Conservation (phyloP, 2,113 vertebrate species). For the Scalopus aquaticus region DNA sequence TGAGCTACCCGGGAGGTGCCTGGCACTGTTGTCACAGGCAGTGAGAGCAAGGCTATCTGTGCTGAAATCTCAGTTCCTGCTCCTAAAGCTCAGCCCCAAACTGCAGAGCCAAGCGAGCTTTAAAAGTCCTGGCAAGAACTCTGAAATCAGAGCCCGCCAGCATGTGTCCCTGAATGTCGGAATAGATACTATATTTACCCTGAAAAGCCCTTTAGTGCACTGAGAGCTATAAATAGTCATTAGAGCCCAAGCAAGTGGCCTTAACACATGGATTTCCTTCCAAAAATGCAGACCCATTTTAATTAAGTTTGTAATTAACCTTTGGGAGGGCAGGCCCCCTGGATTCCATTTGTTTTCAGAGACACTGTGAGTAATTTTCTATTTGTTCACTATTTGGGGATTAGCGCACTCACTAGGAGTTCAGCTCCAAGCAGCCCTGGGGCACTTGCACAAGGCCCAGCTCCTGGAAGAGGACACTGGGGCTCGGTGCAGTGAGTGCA, state of each 20-base stretch:
- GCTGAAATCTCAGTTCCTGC: conserved; percentile 5
- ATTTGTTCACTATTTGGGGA: conserved; percentile 9
- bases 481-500: background rate
- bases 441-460: background rate
- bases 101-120: conserved; percentile 26
- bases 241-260: conserved; percentile 66
- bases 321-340: conserved; percentile 20
- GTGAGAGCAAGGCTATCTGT: background rate
- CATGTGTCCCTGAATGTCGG: conserved; percentile 72
- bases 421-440: background rate
- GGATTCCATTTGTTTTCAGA: conserved; percentile 33
- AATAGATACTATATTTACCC: conserved; percentile 85
- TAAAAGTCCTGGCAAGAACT: conserved; percentile 18
- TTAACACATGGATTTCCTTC: conserved; percentile 64
- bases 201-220: conserved; percentile 63
- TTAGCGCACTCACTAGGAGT: background rate
- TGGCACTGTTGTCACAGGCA: background rate
- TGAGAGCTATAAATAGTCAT: conserved; percentile 78
- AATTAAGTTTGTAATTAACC: conserved; percentile 58
- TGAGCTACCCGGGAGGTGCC: background rate
- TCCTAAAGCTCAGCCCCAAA: background rate
- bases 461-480: background rate
- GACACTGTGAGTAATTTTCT: conserved; percentile 80
- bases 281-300: conserved; percentile 64
- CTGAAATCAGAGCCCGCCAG: conserved; percentile 72